phyloP scores from a whole-genome alignment of 2,113 vertebrate genomes.

The Daphoenositta chrysoptera region DNA sequence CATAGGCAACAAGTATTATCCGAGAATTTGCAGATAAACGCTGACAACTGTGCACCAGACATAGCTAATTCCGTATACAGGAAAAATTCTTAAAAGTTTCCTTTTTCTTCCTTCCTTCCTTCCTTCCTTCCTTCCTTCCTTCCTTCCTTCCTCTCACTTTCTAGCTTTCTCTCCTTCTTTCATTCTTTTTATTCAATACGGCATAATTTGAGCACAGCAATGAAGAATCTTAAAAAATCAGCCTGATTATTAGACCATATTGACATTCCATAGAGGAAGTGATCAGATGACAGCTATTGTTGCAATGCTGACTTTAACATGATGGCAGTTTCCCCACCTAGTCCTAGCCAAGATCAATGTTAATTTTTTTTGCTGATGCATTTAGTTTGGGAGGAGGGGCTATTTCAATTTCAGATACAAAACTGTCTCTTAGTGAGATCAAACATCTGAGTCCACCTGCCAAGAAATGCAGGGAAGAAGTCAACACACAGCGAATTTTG shows the following conservation, averaged over 20 bases:
- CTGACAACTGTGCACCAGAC: neutral
- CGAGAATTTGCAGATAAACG: neutral
- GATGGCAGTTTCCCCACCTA: neutral
- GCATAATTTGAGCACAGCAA: neutral
- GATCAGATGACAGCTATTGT: neutral
- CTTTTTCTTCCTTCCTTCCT: rapidly evolving
- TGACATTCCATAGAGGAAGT: neutral
- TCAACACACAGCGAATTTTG: slow-evolving; percentile 14
- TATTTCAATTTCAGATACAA: neutral
- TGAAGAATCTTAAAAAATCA: neutral
- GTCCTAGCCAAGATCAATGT: neutral
- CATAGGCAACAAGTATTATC: neutral
- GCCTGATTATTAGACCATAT: neutral
- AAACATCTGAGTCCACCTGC: slow-evolving; percentile 31
- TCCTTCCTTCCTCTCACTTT: no score
- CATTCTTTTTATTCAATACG: neutral
- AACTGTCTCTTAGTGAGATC: neutral
- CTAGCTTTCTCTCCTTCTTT: neutral
- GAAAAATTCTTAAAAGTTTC: neutral
- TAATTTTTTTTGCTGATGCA: neutral
- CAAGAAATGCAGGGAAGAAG: slow-evolving; percentile 21
- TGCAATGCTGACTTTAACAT: neutral
- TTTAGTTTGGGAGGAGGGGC: neutral
- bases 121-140: neutral
- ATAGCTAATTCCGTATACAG: neutral